These are phyloP conservation scores for Xylocampa areola DNA, from an alignment of 2,888 invertebrate species.

Conservation along the genomic window DNA sequence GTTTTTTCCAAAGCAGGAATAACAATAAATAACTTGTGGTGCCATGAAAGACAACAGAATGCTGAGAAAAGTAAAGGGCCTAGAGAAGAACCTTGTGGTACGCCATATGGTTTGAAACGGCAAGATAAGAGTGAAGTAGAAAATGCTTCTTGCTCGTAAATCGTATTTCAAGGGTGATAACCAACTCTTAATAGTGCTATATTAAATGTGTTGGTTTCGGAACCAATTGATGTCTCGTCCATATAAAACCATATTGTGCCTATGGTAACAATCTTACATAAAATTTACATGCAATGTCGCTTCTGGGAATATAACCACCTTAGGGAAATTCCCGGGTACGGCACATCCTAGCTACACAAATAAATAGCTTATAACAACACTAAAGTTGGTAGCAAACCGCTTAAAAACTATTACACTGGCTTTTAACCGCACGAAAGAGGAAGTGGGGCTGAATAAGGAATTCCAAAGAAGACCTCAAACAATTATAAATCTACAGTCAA, in stretches of 20 bases:
- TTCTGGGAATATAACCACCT: slow-evolving; percentile 34
- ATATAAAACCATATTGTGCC: slow-evolving; percentile 9
- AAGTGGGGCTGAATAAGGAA: no score
- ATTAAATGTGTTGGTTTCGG: no score
- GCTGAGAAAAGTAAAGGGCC: neutral
- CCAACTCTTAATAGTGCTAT: no score
- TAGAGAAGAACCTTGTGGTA: slow-evolving; percentile 3
- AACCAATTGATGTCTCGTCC: neutral
- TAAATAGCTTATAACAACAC: neutral
- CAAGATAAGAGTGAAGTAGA: no score
- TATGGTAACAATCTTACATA: slow-evolving; percentile 33
- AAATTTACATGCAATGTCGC: slow-evolving; percentile 28
- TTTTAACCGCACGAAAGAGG: no score
- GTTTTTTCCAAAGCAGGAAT: slow-evolving; percentile 6
- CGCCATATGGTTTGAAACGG: no score
- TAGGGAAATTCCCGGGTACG: slow-evolving; percentile 27
- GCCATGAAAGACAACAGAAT: neutral
- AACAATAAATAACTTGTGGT: neutral
- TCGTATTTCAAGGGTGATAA: no score
- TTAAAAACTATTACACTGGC: neutral
- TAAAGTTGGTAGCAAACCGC: neutral
- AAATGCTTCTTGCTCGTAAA: no score
- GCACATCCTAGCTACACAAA: slow-evolving; percentile 11
- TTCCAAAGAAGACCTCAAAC: no score
- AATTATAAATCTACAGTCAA: no score